Conservation (phyloP, 2,113 vertebrate species). For the Myiopsitta monachus region DNA sequence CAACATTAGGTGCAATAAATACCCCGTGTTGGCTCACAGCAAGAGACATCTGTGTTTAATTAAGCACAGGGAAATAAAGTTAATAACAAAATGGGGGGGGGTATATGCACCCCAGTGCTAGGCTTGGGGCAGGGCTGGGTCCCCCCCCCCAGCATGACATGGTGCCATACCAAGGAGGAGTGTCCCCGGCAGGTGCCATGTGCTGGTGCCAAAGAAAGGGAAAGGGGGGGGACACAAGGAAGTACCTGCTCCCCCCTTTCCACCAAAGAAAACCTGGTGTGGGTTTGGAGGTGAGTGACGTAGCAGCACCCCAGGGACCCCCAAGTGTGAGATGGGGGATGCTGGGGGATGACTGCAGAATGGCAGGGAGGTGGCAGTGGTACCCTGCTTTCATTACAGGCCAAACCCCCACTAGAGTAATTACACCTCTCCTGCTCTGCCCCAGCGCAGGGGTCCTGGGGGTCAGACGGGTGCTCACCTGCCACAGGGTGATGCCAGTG, state of each 20-base stretch:
- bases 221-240: not conserved
- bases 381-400: not conserved
- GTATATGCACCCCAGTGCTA: not conserved
- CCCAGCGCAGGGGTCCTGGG: not conserved
- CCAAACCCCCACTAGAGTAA: not conserved
- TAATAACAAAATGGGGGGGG: not conserved
- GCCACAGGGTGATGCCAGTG: not conserved
- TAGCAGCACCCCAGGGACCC: accelerated
- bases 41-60: constrained; percentile 62
- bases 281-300: not conserved
- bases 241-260: constrained; percentile 12
- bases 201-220: not conserved
- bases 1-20: constrained; percentile 34
- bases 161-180: constrained; percentile 13
- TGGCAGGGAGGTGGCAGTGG: not conserved
- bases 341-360: too few species aligned
- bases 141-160: not conserved
- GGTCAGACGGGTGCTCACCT: not conserved
- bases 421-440: not conserved
- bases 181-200: constrained; percentile 5
- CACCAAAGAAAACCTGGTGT: not conserved
- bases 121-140: not conserved
- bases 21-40: constrained; percentile 14
- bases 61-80: constrained; percentile 35
- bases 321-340: not conserved